Conservation (phyloP, 2,888 invertebrate species). For the Heliconius ethilla region DNA sequence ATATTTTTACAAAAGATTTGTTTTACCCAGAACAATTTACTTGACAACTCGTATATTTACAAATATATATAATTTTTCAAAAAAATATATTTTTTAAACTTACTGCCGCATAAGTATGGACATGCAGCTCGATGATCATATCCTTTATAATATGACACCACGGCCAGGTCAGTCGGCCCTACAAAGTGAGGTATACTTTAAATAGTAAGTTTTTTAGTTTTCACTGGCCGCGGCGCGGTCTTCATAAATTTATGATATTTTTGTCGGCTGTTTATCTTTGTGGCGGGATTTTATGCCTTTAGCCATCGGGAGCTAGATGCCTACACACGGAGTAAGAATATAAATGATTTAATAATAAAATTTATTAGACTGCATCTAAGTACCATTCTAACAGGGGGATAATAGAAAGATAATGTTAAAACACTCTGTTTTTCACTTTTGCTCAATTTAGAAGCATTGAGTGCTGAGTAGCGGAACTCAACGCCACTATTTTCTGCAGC, state of each 20-base stretch:
- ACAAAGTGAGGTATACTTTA: slow-evolving; percentile 77
- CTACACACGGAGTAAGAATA: slow-evolving; percentile 22
- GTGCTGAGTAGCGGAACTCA: no score
- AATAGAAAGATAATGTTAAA: no score
- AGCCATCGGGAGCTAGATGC: slow-evolving; percentile 44
- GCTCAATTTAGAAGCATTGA: no score
- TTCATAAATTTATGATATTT: slow-evolving; percentile 71
- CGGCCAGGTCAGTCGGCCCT: slow-evolving; percentile 46
- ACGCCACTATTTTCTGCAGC: no score
- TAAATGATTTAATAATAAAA: slow-evolving; percentile 1
- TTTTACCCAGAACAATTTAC: no score
- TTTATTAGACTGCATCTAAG: not conserved
- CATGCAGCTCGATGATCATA: slow-evolving; percentile 2
- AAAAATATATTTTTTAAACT: not conserved
- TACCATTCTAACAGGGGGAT: no score
- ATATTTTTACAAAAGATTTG: no score
- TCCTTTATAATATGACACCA: slow-evolving; percentile 28
- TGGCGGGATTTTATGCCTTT: slow-evolving; percentile 45
- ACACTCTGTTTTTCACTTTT: no score
- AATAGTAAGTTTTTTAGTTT: slow-evolving; percentile 74
- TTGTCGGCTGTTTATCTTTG: slow-evolving; percentile 70
- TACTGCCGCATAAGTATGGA: not conserved
- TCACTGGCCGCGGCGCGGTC: slow-evolving; percentile 56
- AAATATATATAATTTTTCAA: no score
- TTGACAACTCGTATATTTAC: no score